Conservation (phyloP, 2,888 invertebrate species). For the Escarpia spicata region DNA sequence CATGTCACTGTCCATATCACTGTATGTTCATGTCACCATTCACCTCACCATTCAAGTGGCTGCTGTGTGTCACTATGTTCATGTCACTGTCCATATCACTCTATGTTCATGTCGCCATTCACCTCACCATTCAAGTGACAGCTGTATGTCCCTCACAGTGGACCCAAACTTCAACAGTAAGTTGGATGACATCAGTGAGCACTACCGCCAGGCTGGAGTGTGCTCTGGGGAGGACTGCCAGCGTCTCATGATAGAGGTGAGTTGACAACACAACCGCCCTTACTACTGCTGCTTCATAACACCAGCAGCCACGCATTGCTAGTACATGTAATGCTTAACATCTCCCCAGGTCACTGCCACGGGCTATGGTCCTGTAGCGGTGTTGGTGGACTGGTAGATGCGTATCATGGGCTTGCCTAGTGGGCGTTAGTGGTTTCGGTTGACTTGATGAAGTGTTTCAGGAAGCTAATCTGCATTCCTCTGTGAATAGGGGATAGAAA, state of each 20-base stretch:
- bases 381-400: neutral
- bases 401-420: neutral
- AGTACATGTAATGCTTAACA: neutral
- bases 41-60: too few relatives aligned
- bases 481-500: too few relatives aligned
- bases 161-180: conserved; percentile 31
- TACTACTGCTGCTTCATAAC: neutral
- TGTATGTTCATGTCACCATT: too few relatives aligned
- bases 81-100: too few relatives aligned
- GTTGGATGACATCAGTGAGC: conserved; percentile 40
- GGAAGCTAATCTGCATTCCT: too few relatives aligned
- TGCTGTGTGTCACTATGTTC: neutral
- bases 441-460: too few relatives aligned
- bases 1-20: too few relatives aligned
- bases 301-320: neutral
- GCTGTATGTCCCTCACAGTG: conserved; percentile 20
- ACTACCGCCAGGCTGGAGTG: conserved; percentile 50
- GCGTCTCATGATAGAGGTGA: conserved; percentile 58
- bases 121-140: too few relatives aligned
- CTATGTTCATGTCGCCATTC: too few relatives aligned
- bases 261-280: neutral
- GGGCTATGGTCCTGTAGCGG: neutral
- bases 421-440: too few relatives aligned
- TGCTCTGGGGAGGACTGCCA: conserved; percentile 60
- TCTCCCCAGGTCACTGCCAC: neutral